Conservation (phyloP, 2,888 invertebrate species). For the Siphlonurus alternatus region DNA sequence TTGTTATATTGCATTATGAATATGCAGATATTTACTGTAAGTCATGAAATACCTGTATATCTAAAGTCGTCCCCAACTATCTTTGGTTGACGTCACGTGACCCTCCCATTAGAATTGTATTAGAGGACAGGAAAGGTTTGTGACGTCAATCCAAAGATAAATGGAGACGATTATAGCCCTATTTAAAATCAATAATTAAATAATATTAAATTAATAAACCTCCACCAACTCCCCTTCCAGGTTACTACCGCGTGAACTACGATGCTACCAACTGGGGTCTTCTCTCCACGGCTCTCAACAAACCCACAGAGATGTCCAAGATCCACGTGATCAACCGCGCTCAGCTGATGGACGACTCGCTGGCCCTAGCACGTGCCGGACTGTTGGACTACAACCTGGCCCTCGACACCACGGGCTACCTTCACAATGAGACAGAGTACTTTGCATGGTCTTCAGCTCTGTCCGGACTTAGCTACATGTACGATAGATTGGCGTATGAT, state of each 20-base stretch:
- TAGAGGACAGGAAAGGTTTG: too few species aligned
- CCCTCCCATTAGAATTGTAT: too few species aligned
- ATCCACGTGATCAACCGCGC: background rate
- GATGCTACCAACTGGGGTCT: constrained; percentile 33
- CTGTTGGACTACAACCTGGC: background rate
- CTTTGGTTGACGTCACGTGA: too few species aligned
- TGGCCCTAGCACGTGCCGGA: background rate
- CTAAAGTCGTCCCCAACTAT: too few species aligned
- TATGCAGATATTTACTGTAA: too few species aligned
- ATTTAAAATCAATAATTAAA: too few species aligned
- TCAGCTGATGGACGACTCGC: background rate
- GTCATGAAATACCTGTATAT: too few species aligned
- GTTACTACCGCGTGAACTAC: constrained; percentile 42
- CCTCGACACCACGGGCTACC: background rate
- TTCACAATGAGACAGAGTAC: background rate
- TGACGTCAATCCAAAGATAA: too few species aligned
- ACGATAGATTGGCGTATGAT: background rate
- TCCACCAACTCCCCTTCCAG: too few species aligned
- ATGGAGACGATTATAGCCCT: too few species aligned
- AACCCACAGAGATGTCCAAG: background rate
- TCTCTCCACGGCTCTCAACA: background rate
- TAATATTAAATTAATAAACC: too few species aligned
- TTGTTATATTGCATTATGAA: too few species aligned
- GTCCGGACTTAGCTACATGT: background rate
- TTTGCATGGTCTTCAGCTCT: background rate